Evolutionary conservation across 1,140 invertebrate species (phyloP), one percentile per base, ranked within the genome.

Genomic region (Pectinophora gossypiella): DNA sequence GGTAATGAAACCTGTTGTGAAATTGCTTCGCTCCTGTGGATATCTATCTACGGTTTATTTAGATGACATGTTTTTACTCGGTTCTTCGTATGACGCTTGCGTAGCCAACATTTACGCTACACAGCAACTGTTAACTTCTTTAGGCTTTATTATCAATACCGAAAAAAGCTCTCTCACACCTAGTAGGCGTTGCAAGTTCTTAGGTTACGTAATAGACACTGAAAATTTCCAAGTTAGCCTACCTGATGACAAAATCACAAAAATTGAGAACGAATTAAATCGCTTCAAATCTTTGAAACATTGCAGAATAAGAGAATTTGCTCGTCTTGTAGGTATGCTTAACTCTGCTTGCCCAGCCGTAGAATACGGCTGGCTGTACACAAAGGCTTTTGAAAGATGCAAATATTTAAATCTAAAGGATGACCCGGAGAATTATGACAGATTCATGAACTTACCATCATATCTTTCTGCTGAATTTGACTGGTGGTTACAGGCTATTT

Each of bases 81-180:
- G 6, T 6, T 2, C 21, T 15, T 47, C 45, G 5, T 47, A 47
- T 32, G 21, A n/a, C 2, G 3, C n/a, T 6, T 47, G 45, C 13
- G 3, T 9, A 15, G 22, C 21, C 4, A 47, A 47, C 16, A 47
- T 32, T 16, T 10, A 6, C 16, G 15, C 5, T 15, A 47, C 45
- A 5, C 10, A 47, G 6, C 4, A 6, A 3, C 15, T 47, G 10
- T 23, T 38, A 7, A 19, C 19, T 19, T 9, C 49, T 13, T 32
- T 51, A 16, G 49, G 49, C 15, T 51, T 51, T 19, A 51, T 51
- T 27, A 51, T 51, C 1, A 51, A 43, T 20, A n/a, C 35, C 12
- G 2, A 51, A 51, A 51, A 51, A 16, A 43, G 38, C 10, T 22
- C 1, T 13, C 3, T 19, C 1, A 43, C 9, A 15, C 49, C 40